Conservation (phyloP, 2,113 vertebrate species). For the Apteryx mantelli region DNA sequence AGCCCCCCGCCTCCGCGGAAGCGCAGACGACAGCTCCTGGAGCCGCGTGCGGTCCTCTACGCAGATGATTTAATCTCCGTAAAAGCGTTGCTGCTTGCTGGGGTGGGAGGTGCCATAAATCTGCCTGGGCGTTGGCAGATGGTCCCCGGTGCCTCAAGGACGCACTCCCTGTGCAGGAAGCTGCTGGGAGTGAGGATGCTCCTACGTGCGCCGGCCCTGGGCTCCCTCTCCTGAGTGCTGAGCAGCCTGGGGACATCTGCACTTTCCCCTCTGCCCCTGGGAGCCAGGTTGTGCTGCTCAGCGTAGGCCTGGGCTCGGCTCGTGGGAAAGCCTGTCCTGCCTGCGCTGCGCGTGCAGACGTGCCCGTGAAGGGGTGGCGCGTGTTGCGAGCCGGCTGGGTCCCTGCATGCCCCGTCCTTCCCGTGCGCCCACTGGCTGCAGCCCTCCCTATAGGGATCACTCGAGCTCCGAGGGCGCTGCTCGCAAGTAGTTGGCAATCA, state of each 20-base stretch:
- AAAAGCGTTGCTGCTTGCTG: rapidly evolving
- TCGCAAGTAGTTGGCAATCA: not conserved
- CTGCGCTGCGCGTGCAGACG: rapidly evolving
- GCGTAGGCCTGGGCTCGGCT: not conserved
- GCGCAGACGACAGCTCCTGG: not conserved
- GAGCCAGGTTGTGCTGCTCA: too few relatives aligned
- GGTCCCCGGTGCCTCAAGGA: not conserved
- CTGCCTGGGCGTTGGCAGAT: not conserved
- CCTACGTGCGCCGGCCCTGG: too few relatives aligned
- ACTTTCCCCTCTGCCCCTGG: too few relatives aligned
- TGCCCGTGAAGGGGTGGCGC: rapidly evolving
- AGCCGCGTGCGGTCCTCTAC: too few relatives aligned
- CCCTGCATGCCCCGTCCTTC: rapidly evolving
- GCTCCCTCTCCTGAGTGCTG: not conserved
- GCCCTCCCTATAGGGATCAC: not conserved
- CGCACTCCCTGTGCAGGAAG: not conserved
- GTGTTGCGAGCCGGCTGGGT: rapidly evolving
- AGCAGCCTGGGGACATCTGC: too few relatives aligned
- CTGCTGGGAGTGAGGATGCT: not conserved
- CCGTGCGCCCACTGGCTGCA: too few relatives aligned
- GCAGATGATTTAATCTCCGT: rapidly evolving
- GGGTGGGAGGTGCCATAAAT: not conserved
- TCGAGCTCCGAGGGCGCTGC: too few relatives aligned
- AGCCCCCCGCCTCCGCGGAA: too few relatives aligned
- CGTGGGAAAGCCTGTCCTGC: not conserved